Conservation (phyloP, 2,888 invertebrate genomes). For the Lasius platythorax region DNA sequence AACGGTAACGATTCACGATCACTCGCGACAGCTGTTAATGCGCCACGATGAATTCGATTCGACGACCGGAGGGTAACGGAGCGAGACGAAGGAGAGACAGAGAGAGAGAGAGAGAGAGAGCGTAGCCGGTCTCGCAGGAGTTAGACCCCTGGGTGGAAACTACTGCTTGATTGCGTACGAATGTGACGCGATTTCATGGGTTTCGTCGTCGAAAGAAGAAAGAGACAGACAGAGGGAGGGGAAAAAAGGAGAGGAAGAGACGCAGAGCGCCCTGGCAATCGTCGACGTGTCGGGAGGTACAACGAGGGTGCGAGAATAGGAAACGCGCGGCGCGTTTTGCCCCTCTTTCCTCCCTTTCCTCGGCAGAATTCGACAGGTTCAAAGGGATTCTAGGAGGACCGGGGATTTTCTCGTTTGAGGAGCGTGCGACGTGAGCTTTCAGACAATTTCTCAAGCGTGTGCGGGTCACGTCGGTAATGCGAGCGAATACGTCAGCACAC, state of each 20-base stretch:
- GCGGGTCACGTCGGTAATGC: constrained; percentile 67
- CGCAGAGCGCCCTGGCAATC: constrained; percentile 25
- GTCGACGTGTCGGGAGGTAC: constrained; percentile 39
- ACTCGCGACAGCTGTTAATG: constrained; percentile 82
- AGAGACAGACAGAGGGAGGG: constrained; percentile 3
- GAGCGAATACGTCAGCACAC: constrained; percentile 64
- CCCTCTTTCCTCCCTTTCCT: background rate
- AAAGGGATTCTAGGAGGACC: constrained; percentile 62
- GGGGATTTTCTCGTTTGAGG: constrained; percentile 69
- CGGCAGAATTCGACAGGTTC: constrained; percentile 65
- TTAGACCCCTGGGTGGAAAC: constrained; percentile 63
- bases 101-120: background rate
- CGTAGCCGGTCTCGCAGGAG: constrained; percentile 46
- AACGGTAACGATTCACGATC: constrained; percentile 75
- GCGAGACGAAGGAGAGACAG: constrained; percentile 29
- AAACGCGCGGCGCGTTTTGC: constrained; percentile 32
- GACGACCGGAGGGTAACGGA: constrained; percentile 59
- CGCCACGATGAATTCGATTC: constrained; percentile 79
- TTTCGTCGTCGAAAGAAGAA: constrained; percentile 53
- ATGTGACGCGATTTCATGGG: constrained; percentile 78
- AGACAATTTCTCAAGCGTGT: constrained; percentile 68
- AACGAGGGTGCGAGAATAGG: constrained; percentile 47
- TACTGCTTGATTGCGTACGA: constrained; percentile 78
- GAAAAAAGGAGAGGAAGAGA: constrained; percentile 14
- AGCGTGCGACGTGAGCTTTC: constrained; percentile 73